Conservation (phyloP, 1,140 invertebrate genomes). For the Lamellibrachia luymesi region DNA sequence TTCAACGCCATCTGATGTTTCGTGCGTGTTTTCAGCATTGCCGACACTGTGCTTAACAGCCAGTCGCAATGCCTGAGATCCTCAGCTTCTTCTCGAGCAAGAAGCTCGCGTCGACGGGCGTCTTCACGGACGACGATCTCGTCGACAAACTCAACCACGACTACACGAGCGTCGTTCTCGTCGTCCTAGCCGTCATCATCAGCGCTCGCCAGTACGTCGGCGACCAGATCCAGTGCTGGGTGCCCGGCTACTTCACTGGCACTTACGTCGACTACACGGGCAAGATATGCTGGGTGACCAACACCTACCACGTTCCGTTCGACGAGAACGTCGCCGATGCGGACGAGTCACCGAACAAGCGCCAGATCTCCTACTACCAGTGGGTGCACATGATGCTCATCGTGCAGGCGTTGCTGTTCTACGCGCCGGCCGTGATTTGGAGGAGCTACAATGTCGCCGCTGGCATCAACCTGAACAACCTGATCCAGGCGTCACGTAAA, state of each 20-base stretch:
- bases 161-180: conserved; percentile 81
- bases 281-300: conserved; percentile 19
- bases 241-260: conserved; percentile 56
- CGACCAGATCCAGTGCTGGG: conserved; percentile 58
- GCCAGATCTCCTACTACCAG: conserved; percentile 29
- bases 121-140: conserved; percentile 54
- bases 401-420: conserved; percentile 62
- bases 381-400: conserved; percentile 59
- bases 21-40: not conserved
- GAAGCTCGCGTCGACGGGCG: conserved; percentile 57
- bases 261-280: conserved; percentile 29
- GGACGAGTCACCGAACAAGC: conserved; percentile 2
- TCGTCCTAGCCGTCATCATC: conserved; percentile 83
- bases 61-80: not conserved
- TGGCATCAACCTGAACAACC: conserved; percentile 52
- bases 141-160: conserved; percentile 76
- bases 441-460: conserved; percentile 57
- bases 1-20: not conserved
- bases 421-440: conserved; percentile 64
- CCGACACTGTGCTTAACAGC: not conserved
- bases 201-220: conserved; percentile 69
- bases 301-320: conserved; percentile 26
- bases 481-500: conserved; percentile 21
- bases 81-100: conserved; percentile 34
- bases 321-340: conserved; percentile 14